Base-by-base conservation (phyloP, 2,113 vertebrate genomes). In the Chloebia gouldiae region DNA sequence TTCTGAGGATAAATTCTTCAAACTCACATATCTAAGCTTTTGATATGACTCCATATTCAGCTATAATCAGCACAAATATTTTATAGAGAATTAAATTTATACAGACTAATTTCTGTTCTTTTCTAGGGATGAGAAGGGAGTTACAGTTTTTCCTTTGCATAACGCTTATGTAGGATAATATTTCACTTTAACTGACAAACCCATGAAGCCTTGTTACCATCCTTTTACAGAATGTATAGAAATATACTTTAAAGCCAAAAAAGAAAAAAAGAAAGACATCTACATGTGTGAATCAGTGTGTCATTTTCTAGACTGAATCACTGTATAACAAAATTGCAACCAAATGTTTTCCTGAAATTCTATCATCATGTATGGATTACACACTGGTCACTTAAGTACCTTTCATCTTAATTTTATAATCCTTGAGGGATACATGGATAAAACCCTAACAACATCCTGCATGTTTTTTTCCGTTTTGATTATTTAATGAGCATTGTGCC, bases 241-340 rank as follows among this genome's bases (percentile, higher is more conserved):
- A 93, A 92, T 78, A 93, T 30, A 76, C 27, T 88, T 75, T 70
- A 60, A 65, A 88, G 61, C 18, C 27, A 83, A 31, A 39, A 91
- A 91, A 83, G 77, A 64, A 79, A 88, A 47, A 81, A 90, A 78
- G 92, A 83, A 50, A 64, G 13, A 23, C 23, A 90, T 69, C 15
- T 37, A 27, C 44, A 81, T 33, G 18, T 63, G 95, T 86, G 56
- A 96, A 97, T 96, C 82, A 89, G 71, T 60, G 54, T 25, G 73
- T 85, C 50, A 93, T 96, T 96, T 97, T 94, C 84, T 81, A 86
- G 66, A 91, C 89, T 72, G 60, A 88, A 93, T 66, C 72, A 93
- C 82, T 90, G 35, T 76, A 79, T 69, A 80, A 81, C 40, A 85
- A 88, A 92, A 87, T n/a, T 81, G 57, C 31, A 92, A 88, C 33